Base-by-base conservation (phyloP, 1,140 invertebrate species). In the Hetaerina americana region DNA sequence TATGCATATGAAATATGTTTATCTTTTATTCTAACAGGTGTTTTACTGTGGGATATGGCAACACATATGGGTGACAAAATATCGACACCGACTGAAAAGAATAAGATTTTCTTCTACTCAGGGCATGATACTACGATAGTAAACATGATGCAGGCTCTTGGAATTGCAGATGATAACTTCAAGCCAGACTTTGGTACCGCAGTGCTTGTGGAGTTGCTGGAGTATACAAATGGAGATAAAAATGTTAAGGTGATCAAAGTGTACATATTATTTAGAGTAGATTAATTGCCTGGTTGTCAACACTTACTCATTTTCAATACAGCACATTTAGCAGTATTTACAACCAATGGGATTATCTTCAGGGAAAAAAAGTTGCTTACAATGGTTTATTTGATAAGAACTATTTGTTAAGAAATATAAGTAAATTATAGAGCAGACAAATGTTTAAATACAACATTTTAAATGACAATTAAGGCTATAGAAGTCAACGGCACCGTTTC, bases 61-160 rank as follows among this genome's bases (percentile, higher is more conserved):
- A 67, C 75, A 0, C 73, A 77, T 15, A 82, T 85, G 80, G 74
- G 78, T 69, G 71, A 76, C 3, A 57, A 57, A 57, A 57, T 57
- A 57, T 57, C 40, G 3, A 5, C 40, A 57, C 75, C 72, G 57
- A 72, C 75, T 5, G 75, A 77, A 25, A 75, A 80, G 68, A 81
- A 81, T 26, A 84, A 84, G 75, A 80, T 88, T 70, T 84, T 85
- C 75, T 77, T 89, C 10, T 92, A 91, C 79, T 85, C 90, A 0
- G 90, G 82, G 0, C 91, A 93, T 77, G 91, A 93, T 78, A 81
- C 90, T 1, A 91, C 87, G 0, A 77, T 92, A n/a, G 88, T 92
- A 0, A 87, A 85, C 75, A 75, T 89, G 5, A 83, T 90, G 80
- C 83, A 89, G 72, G 83, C 89, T 0, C 82, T 92, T 75, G 88